These are phyloP conservation scores for Ganaspis sp. DNA, from an alignment of 1,140 invertebrate genomes.

Conservation along the genomic window DNA sequence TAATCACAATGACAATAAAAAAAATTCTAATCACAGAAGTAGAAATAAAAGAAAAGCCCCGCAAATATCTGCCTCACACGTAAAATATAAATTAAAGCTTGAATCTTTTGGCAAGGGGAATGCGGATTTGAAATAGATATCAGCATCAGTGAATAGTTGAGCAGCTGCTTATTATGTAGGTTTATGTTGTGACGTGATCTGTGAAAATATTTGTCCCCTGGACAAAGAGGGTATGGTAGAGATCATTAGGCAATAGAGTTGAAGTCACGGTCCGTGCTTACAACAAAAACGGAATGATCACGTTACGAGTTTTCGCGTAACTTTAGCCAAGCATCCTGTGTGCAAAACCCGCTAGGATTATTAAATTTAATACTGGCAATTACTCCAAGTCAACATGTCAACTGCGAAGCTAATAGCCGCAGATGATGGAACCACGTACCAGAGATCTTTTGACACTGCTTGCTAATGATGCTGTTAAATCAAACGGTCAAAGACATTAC, in stretches of 20 bases:
- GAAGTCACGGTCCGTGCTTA: background rate
- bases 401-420: conserved; percentile 45
- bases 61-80: background rate
- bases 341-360: conserved; percentile 45
- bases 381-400: conserved; percentile 50
- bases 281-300: background rate
- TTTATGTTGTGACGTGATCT: background rate
- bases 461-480: conserved; percentile 62
- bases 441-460: background rate
- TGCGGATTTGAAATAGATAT: background rate
- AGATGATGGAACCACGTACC: conserved; percentile 36
- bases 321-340: no score
- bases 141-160: background rate
- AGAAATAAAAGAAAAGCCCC: background rate
- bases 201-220: conserved; percentile 12
- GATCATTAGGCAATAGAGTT: conserved; percentile 2
- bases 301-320: background rate
- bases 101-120: background rate
- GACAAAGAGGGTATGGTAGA: conserved; percentile 1
- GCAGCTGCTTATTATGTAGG: background rate
- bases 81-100: background rate
- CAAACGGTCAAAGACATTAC: conserved; percentile 57
- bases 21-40: no score
- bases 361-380: conserved; percentile 64
- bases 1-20: background rate